These are phyloP conservation scores for Diadromus collaris DNA, from an alignment of 2,888 invertebrate genomes.

Conservation along the genomic window DNA sequence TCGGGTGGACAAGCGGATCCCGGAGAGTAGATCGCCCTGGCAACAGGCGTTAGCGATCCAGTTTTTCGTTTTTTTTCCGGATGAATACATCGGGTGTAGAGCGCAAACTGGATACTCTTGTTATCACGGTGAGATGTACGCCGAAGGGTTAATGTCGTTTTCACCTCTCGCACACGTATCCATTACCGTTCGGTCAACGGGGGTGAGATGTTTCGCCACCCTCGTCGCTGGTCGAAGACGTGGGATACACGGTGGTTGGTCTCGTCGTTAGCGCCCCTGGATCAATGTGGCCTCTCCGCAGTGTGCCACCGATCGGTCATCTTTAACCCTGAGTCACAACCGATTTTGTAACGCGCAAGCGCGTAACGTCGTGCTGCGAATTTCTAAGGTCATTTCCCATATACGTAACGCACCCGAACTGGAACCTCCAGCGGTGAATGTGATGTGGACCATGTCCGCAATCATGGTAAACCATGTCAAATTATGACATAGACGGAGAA, in stretches of 20 bases:
- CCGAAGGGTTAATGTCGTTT: constrained; percentile 19
- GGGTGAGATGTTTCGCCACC: constrained; percentile 34
- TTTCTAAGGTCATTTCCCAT: constrained; percentile 26
- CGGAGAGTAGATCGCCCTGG: constrained; percentile 25
- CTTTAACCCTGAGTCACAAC: constrained; percentile 71
- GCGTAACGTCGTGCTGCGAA: constrained; percentile 56
- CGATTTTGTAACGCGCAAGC: constrained; percentile 64
- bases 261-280: constrained; percentile 70
- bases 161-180: constrained; percentile 38
- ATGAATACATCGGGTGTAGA: constrained; percentile 29
- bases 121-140: constrained; percentile 14
- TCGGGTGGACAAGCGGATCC: constrained; percentile 16
- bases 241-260: constrained; percentile 49
- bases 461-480: too few species aligned
- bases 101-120: constrained; percentile 19
- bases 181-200: constrained; percentile 36
- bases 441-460: too few species aligned
- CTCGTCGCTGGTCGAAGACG: constrained; percentile 41
- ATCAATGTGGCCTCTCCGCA: constrained; percentile 41
- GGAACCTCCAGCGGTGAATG: neutral
- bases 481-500: too few species aligned
- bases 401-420: neutral
- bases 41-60: constrained; percentile 32
- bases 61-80: constrained; percentile 10
- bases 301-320: constrained; percentile 72